A percentile compares a stretch with the other conserved stretches of the same genome.
Conservation (phyloP, 2,113 vertebrate species). For the Etheostoma cragini region DNA sequence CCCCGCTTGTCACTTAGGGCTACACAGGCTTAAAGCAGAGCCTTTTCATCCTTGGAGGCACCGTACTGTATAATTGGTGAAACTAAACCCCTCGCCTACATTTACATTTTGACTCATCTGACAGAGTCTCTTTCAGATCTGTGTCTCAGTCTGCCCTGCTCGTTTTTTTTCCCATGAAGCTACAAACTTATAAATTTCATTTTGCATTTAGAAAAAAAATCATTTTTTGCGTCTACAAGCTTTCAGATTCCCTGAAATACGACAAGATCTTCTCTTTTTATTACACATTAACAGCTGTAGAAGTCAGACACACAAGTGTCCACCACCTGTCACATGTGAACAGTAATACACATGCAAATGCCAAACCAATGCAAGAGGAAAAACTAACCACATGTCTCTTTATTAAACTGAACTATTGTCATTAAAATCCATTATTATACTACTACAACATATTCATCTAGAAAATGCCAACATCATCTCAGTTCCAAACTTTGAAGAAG, state of each 20-base stretch:
- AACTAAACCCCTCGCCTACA: slow-evolving; percentile 59
- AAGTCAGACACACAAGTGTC: slow-evolving; percentile 37
- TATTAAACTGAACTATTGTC: neutral
- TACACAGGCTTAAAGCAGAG: slow-evolving; percentile 57
- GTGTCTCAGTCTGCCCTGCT: slow-evolving; percentile 12
- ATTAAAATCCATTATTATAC: neutral
- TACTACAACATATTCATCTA: neutral
- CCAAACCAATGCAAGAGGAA: slow-evolving; percentile 16
- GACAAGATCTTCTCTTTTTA: slow-evolving; percentile 31
- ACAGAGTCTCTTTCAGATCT: slow-evolving; percentile 35
- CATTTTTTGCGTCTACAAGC: neutral
- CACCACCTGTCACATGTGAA: slow-evolving; percentile 35
- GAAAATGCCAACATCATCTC: neutral
- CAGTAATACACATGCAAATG: slow-evolving; percentile 36
- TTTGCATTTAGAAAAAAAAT: no score
- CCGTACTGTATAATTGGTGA: slow-evolving; percentile 69
- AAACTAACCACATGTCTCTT: slow-evolving; percentile 16
- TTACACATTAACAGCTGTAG: slow-evolving; percentile 44
- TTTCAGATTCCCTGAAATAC: slow-evolving; percentile 26
- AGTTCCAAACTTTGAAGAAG: neutral
- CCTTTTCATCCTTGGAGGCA: slow-evolving; percentile 65
- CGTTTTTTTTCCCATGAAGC: slow-evolving; percentile 6
- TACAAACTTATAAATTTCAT: neutral
- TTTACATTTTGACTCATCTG: slow-evolving; percentile 68
- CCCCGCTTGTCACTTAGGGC: slow-evolving; percentile 70